phyloP scores from a whole-genome alignment of 2,113 vertebrate species.

The Marmota flaviventris region DNA sequence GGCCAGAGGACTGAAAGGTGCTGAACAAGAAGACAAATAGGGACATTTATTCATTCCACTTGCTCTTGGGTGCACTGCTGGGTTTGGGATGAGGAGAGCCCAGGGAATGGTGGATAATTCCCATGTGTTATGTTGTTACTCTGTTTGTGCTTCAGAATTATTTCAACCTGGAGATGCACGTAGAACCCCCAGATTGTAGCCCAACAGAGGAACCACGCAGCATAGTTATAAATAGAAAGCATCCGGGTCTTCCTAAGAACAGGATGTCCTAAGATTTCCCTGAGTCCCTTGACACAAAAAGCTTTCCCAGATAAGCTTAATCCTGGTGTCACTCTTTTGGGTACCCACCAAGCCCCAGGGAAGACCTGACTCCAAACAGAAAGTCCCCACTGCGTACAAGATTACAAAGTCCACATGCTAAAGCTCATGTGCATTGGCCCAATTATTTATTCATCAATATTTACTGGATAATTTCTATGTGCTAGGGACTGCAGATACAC shows the following conservation, averaged over 20 bases:
- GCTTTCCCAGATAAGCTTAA: neutral
- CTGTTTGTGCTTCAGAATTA: neutral
- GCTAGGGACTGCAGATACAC: neutral
- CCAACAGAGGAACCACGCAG: neutral
- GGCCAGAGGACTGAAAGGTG: neutral
- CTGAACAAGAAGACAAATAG: neutral
- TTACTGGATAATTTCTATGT: slow-evolving; percentile 44
- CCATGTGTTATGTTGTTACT: too few species aligned
- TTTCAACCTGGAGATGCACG: neutral
- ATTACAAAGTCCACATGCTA: neutral
- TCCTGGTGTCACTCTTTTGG: neutral
- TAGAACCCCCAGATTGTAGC: neutral
- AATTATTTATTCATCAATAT: slow-evolving; percentile 5
- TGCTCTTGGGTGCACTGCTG: neutral
- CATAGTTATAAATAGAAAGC: neutral
- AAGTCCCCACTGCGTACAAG: neutral
- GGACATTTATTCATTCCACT: neutral
- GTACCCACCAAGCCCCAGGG: neutral
- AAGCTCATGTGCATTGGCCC: neutral
- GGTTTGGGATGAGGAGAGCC: neutral
- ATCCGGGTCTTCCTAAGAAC: neutral
- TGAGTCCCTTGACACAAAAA: neutral
- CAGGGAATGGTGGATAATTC: neutral
- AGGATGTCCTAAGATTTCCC: neutral
- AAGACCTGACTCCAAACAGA: neutral